Evolutionary conservation across 2,113 vertebrate species (phyloP), one percentile per base, ranked within the genome.

Genomic region (Calidris pygmaea): DNA sequence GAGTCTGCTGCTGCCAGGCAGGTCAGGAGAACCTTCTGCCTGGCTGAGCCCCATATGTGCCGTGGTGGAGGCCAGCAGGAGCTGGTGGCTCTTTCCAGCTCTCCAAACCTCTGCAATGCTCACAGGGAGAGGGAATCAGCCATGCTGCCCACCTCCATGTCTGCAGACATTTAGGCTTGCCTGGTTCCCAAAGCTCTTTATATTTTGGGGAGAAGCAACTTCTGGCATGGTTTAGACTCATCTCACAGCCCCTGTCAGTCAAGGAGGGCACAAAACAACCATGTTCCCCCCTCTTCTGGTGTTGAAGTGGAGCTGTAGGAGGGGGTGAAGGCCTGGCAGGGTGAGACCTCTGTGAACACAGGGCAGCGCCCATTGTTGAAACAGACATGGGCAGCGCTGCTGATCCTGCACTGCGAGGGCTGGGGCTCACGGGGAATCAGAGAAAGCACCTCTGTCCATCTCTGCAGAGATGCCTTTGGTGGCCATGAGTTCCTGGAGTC

Each of bases 71-170:
- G 43, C 14, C 56, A 79, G 47, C 37, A 83, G 43, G 7, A 83
- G 22, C 14, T 41, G 26, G 41, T 34, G n/a, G 30, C 32, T 76
- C 55, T 65, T 62, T 22, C 34, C 58, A 47, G 16, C 37, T 41
- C 67, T 67, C 58, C 48, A 52, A 2, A 15, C 26, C 22, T 76
- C 63, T 50, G 30, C 3, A 56, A 29, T 9, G 18, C 26, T 80
- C 59, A 50, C 20, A 27, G 32, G 26, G 34, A 89, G 14, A 1
- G 2, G 6, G 6, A 84, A 41, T 41, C 34, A 76, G 23, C 39
- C 9, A 2, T 0, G 0, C 34, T 41, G 29, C 34, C 43, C 45
- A 15, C 11, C 43, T 80, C 39, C 4, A 2, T 0, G 2, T 29
- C 68, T 65, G 35, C 35, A 89, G 48, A 37, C 27, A 71, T 55